Conservation (phyloP, 2,797 vertebrate species). For the Choloepus didactylus region DNA sequence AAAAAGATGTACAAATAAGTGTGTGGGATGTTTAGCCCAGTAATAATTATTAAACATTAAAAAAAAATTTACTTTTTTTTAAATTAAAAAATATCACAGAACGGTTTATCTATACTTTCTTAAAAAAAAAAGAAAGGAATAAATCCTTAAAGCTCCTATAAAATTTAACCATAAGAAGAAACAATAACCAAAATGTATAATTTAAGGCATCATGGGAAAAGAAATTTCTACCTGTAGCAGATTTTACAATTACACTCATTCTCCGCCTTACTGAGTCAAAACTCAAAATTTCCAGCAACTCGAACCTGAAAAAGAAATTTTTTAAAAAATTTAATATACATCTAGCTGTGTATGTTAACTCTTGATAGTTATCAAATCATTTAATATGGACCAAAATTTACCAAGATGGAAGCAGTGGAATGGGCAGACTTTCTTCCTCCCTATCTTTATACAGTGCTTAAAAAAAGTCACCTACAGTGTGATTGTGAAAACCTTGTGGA, state of each 20-base stretch:
- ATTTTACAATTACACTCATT: slow-evolving; percentile 97
- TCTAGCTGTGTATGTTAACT: neutral
- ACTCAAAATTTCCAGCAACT: slow-evolving; percentile 94
- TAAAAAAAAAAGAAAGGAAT: neutral
- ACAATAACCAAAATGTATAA: rapidly evolving
- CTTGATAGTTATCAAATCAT: neutral
- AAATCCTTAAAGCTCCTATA: neutral
- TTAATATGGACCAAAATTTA: neutral
- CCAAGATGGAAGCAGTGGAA: neutral
- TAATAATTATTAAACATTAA: neutral
- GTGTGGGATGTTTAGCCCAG: neutral
- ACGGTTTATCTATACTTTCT: neutral
- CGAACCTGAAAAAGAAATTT: slow-evolving; percentile 90
- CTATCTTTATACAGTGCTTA: too few species aligned
- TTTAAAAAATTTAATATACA: neutral
- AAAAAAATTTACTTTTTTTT: neutral
- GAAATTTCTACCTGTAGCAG: slow-evolving; percentile 89
- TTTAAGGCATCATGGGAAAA: neutral
- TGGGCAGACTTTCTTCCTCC: neutral
- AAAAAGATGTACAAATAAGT: neutral
- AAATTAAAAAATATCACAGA: neutral
- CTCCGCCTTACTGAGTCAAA: slow-evolving; percentile 97
- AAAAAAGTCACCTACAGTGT: neutral
- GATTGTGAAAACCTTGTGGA: too few species aligned
- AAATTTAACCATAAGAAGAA: neutral